Conservation (phyloP, 2,113 vertebrate genomes). For the Gyps fulvus region DNA sequence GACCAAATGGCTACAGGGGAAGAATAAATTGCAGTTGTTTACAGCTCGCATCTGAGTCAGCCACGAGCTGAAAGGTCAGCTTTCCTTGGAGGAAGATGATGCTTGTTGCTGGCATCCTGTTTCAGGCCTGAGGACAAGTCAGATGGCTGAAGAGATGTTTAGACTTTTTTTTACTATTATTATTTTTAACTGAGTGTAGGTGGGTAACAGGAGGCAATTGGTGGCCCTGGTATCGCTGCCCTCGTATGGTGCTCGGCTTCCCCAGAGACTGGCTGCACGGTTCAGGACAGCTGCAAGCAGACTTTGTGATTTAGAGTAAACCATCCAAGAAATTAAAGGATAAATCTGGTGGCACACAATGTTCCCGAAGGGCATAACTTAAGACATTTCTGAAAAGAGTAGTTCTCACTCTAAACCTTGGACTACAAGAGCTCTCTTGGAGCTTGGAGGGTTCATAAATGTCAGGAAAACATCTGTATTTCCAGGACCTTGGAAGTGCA, state of each 20-base stretch:
- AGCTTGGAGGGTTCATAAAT: neutral
- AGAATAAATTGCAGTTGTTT: conserved; percentile 16
- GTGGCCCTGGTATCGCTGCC: neutral
- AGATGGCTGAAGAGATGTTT: neutral
- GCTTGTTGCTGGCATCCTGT: neutral
- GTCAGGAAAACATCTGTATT: neutral
- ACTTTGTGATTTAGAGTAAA: neutral
- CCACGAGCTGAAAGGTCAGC: neutral
- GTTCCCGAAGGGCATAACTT: neutral
- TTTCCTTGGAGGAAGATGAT: neutral
- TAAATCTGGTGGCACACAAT: neutral
- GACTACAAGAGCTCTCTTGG: neutral
- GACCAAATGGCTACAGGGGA: neutral
- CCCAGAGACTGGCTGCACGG: neutral
- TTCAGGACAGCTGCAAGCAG: neutral
- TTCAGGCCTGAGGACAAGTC: conserved; percentile 7
- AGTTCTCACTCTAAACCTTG: neutral
- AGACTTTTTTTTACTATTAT: neutral
- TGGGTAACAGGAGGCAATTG: neutral
- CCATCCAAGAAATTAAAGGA: neutral
- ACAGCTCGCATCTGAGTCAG: neutral
- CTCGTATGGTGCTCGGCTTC: neutral
- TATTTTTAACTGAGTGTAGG: conserved; percentile 38
- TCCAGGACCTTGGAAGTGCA: neutral
- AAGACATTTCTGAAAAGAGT: neutral